Conservation (phyloP, 2,113 vertebrate species). For the Triplophysa siluroides region DNA sequence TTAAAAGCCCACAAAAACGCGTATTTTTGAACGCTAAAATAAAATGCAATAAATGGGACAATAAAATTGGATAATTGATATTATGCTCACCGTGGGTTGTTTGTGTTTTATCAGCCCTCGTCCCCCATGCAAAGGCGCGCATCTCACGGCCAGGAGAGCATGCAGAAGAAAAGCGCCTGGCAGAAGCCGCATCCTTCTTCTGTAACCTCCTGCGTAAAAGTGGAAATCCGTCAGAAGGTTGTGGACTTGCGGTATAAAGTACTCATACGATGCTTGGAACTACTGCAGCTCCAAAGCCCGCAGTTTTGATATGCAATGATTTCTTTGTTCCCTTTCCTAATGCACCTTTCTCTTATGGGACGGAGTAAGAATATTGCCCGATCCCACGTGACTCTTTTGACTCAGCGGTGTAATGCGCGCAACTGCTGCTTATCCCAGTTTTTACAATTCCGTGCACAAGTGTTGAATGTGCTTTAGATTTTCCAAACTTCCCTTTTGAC, state of each 20-base stretch:
- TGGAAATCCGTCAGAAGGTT: not conserved
- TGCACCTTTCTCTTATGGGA: constrained; percentile 61
- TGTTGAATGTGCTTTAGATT: not conserved
- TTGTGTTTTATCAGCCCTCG: constrained; percentile 61
- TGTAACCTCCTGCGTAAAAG: constrained; percentile 14
- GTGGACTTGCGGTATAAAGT: not conserved
- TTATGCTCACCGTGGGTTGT: constrained; percentile 71
- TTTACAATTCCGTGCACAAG: not conserved
- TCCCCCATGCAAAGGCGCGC: constrained; percentile 57
- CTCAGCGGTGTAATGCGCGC: constrained; percentile 36
- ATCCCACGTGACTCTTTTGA: constrained; percentile 69
- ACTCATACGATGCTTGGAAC: constrained; percentile 49
- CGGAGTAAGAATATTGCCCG: constrained; percentile 70
- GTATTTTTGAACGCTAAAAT: not conserved
- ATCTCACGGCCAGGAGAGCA: constrained; percentile 52
- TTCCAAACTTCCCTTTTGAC: not conserved
- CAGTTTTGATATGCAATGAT: constrained; percentile 73
- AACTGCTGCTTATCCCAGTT: too few relatives aligned
- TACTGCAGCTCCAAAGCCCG: constrained; percentile 54
- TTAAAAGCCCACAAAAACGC: not conserved
- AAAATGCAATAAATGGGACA: not conserved
- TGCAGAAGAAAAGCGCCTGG: constrained; percentile 64
- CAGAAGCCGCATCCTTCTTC: constrained; percentile 62
- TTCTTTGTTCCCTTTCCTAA: constrained; percentile 75
- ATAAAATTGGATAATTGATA: not conserved